phyloP scores from a whole-genome alignment of 2,888 invertebrate species.

The Trissolcus japonicus region DNA sequence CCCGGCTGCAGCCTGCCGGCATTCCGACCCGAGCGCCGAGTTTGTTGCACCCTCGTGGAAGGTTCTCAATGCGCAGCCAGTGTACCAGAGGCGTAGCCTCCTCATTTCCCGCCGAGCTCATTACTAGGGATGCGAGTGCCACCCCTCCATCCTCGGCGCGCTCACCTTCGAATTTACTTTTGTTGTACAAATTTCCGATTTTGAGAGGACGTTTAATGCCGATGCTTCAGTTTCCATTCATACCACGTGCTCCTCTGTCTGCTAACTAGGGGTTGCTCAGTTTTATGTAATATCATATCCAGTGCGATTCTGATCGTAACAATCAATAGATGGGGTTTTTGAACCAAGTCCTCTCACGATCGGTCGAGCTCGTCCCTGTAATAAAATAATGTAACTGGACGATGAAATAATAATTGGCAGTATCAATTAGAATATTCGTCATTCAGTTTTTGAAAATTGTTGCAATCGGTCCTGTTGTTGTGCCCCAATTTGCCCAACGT shows the following conservation, averaged over 20 bases:
- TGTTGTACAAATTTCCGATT: conserved; percentile 10
- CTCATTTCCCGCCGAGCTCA: conserved; percentile 3
- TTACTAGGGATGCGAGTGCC: conserved; percentile 11
- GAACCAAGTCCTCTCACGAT: no score
- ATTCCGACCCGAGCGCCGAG: conserved; percentile 51
- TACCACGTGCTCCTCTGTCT: neutral
- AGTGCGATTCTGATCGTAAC: neutral
- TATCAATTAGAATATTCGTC: no score
- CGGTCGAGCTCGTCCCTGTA: no score
- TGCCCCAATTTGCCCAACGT: no score
- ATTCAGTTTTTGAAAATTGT: no score
- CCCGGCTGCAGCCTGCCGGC: conserved; percentile 48
- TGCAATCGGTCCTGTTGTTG: no score
- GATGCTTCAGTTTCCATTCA: neutral
- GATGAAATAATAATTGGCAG: no score
- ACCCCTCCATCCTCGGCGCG: neutral
- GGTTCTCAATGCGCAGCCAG: conserved; percentile 42
- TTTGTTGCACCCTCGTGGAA: conserved; percentile 54
- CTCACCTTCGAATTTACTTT: conserved; percentile 9
- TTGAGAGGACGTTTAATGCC: neutral
- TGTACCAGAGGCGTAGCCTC: conserved; percentile 27
- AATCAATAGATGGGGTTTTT: no score
- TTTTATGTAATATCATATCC: neutral
- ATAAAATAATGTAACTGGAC: no score
- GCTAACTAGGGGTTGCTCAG: neutral